Percentiles rank a stretch among this genome's conserved stretches.
Evolutionary conservation across 2,113 vertebrate genomes (phyloP).

Genomic region (Neodon shergylaensis): DNA sequence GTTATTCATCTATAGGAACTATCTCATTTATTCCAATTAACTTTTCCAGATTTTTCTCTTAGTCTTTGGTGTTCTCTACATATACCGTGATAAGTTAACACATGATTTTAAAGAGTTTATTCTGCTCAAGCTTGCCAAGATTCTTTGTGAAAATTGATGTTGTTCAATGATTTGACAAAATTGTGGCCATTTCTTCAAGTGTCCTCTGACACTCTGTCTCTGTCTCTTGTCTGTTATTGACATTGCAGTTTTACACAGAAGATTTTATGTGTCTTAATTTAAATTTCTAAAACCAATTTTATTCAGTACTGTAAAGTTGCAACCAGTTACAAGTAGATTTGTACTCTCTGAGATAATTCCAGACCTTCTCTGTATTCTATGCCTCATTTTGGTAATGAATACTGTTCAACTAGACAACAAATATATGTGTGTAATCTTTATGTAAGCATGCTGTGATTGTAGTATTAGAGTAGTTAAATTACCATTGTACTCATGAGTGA

Average conservation of each 20-base stretch:
- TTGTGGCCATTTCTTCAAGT: slow-evolving; percentile 2
- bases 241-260: background rate
- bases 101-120: background rate
- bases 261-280: background rate
- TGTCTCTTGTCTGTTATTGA: background rate
- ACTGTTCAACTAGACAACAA: background rate
- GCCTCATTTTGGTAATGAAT: background rate
- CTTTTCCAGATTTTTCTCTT: background rate
- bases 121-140: background rate
- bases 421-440: background rate
- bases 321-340: background rate
- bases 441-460: background rate
- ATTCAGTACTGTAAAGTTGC: background rate
- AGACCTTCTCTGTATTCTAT: background rate
- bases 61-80: background rate
- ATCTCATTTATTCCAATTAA: background rate
- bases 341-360: background rate
- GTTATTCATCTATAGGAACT: background rate
- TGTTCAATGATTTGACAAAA: slow-evolving; percentile 18
- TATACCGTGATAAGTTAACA: background rate
- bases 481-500: background rate
- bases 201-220: background rate
- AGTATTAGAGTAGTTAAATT: slow-evolving; percentile 26
- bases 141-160: slow-evolving; percentile 1
- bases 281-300: slow-evolving; percentile 37